Evolutionary conservation across 2,888 invertebrate species (phyloP).

Genomic region (Brachynemurus nebulosus): DNA sequence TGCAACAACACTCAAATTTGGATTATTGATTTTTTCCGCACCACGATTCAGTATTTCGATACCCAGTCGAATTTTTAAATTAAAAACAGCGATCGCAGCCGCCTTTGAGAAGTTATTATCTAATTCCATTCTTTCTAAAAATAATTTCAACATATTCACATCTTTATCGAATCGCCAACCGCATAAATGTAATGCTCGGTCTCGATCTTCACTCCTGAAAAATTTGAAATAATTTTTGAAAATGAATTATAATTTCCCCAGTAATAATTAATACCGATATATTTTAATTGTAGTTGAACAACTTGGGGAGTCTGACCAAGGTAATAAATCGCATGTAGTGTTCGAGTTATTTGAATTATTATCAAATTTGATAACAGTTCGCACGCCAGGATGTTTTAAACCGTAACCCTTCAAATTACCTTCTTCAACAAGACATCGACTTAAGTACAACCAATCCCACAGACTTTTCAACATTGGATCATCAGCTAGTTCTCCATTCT

Average conservation of each 20-base stretch:
- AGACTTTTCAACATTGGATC: conserved; percentile 61
- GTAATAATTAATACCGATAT: conserved; percentile 39
- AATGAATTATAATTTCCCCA: no score
- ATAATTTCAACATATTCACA: conserved; percentile 36
- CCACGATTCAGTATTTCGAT: conserved; percentile 75
- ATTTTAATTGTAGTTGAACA: no score
- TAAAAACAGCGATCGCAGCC: conserved; percentile 84
- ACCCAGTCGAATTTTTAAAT: conserved; percentile 69
- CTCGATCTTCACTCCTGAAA: conserved; percentile 55
- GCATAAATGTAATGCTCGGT: conserved; percentile 71
- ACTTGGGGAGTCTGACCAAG: no score
- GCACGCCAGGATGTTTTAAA: conserved; percentile 48
- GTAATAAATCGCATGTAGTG: conserved; percentile 44
- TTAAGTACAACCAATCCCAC: conserved; percentile 71
- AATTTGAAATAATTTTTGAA: no score
- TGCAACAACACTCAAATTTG: conserved; percentile 48
- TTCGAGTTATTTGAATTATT: conserved; percentile 26
- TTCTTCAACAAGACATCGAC: conserved; percentile 55
- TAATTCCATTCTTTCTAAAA: conserved; percentile 54
- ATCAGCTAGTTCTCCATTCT: conserved; percentile 66
- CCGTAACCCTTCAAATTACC: conserved; percentile 40
- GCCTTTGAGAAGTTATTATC: conserved; percentile 67
- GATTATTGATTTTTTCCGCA: conserved; percentile 31
- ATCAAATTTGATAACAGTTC: conserved; percentile 40
- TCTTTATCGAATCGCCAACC: conserved; percentile 81